Evolutionary conservation across 2,888 invertebrate genomes (phyloP), one percentile per base, ranked within the genome.

Genomic region (Masnerella sp.): DNA sequence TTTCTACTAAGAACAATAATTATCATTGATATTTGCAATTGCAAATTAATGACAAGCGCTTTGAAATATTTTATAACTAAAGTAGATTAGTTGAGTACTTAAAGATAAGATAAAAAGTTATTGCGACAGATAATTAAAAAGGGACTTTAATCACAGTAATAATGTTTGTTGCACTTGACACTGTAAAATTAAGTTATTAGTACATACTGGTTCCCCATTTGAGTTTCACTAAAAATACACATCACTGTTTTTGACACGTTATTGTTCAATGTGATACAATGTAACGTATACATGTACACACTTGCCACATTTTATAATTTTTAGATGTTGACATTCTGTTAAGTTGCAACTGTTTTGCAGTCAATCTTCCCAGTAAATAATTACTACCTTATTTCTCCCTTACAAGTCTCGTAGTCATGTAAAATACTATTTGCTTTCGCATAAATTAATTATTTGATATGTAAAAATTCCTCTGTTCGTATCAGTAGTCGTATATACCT

Each of bases 81-180:
- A 62, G 34, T 71, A 71, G 70, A 56, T 51, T 61, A 54, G 52
- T 56, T 42, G 25, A 20, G 36, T 45, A 36, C 36, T 38, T 59
- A 58, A 40, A 0, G 30, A 20, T 17, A 62, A 40, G 20, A 9
- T 32, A 15, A 49, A 42, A 43, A 51, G 28, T 34, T 43, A 58
- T 36, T 43, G 36, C 51, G 42, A 38, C 9, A 36, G 2, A 47
- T 62, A 43, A 42, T 54, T 54, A 45, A 74, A 51, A 74, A 74
- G 70, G 74, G 70, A 70, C 40, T 65, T 65, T 67, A 40, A 70
- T 74, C 74, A 74, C 74, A 74, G 74, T 74, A 74, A 74, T 74
- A 74, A 74, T 74, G 74, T 74, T 74, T 74, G 74, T 74, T 70
- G 74, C 74, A 74, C 74, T 74, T 74, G 70, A 74, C 49, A 67